Evolutionary conservation across 2,797 vertebrate species (phyloP), one percentile per base, ranked within the genome.

Genomic region (Lacerta viridis): DNA sequence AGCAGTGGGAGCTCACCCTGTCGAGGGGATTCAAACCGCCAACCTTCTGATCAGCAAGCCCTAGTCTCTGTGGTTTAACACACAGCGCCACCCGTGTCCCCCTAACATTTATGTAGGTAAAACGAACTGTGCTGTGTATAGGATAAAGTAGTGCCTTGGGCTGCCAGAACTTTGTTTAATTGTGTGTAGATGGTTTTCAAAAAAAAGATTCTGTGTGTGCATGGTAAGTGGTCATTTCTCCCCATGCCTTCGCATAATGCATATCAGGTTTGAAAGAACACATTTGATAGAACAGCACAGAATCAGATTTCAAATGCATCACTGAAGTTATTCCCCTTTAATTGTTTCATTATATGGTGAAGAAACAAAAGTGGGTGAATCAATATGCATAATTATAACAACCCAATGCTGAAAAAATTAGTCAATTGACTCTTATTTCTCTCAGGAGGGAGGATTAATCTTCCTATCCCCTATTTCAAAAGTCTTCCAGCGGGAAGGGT

Each of bases 331-430:
- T 80, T 7, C 17, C 17, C 20, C 72, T 89, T 92, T 91, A 91
- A 93, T 90, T 93, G 94, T 95, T 94, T 96, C 90, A 91, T 96
- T 94, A 95, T 90, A 90, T 89, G 71, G 85, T 93, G 94, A 95
- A 96, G 96, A 92, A 95, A 95, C 93, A 94, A 94, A 55, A 95
- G 88, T 92, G 87, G 80, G 86, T 93, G 91, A 96, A 95, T 93
- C 94, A 94, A 93, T 96, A 88, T 3, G 61, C 94, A 95, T 97
- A 96, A 97, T 98, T 97, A 96, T 96, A 95, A 95, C 92, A 95
- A 95, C 94, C 96, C 94, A 97, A 96, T 96, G 94, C 93, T 92
- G 92, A 91, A 95, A 55, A 96, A 95, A 96, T 96, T 95, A 95
- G 85, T 94, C 94, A 95, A 95, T 94, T 94, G 94, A 94, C 95